These are phyloP conservation scores for Exephanes ischioxanthus DNA, from an alignment of 2,888 invertebrate species.

Conservation along the genomic window DNA sequence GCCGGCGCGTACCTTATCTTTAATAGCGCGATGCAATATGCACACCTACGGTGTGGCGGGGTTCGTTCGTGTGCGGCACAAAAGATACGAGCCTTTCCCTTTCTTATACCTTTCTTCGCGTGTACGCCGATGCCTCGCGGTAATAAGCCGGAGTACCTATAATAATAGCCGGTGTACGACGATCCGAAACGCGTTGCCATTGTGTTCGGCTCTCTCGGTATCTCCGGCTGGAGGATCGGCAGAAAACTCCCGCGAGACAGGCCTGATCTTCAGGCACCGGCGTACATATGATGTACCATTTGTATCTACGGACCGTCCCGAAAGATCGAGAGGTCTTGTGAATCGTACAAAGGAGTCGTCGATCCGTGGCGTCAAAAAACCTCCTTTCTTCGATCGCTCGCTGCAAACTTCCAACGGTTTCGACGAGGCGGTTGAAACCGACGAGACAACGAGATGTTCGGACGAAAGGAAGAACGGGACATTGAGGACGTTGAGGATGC, in stretches of 20 bases:
- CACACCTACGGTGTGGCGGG: neutral
- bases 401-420: neutral
- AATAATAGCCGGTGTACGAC: conserved; percentile 51
- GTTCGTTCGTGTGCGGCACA: neutral
- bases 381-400: conserved; percentile 36
- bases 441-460: neutral
- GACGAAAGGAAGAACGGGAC: neutral
- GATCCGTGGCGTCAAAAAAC: conserved; percentile 54
- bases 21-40: neutral
- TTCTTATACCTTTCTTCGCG: conserved; percentile 58
- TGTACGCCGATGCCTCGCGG: conserved; percentile 23
- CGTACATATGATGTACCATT: neutral
- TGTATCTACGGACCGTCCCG: conserved; percentile 11
- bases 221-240: conserved; percentile 55
- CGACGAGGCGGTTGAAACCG: neutral
- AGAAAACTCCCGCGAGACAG: conserved; percentile 33
- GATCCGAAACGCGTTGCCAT: conserved; percentile 60
- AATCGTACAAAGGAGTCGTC: conserved; percentile 63
- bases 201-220: conserved; percentile 58
- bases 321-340: conserved; percentile 44
- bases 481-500: neutral
- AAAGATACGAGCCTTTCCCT: conserved; percentile 56
- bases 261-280: conserved; percentile 47
- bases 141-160: conserved; percentile 62
- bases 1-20: conserved; percentile 30